phyloP scores from a whole-genome alignment of 2,797 vertebrate species.

The Psittacula derbiana region DNA sequence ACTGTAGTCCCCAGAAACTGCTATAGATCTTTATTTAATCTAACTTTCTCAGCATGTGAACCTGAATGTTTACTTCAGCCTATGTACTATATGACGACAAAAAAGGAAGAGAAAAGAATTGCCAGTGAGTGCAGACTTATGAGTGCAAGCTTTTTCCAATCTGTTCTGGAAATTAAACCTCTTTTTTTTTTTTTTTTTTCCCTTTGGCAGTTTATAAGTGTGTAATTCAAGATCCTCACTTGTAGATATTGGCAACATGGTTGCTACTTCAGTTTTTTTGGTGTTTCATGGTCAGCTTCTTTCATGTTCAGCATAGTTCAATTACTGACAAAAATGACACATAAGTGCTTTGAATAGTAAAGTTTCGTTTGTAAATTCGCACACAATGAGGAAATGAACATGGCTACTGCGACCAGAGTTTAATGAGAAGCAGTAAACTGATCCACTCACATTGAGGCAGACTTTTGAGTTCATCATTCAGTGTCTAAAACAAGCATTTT shows the following conservation, averaged over 20 bases:
- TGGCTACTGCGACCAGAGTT: conserved; percentile 8
- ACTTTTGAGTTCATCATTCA: conserved; percentile 41
- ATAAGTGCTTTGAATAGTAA: conserved; percentile 31
- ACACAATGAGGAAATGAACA: conserved; percentile 15
- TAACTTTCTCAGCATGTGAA: not conserved
- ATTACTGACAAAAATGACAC: conserved; percentile 61
- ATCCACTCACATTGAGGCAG: conserved; percentile 29
- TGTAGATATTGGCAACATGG: conserved; percentile 40
- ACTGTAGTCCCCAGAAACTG: not conserved
- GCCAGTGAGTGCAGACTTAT: not conserved
- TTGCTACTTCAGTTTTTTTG: conserved; percentile 65
- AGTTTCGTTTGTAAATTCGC: conserved; percentile 38
- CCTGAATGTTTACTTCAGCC: not conserved
- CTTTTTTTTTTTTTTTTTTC: not conserved
- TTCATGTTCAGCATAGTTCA: conserved; percentile 72
- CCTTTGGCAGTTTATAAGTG: conserved; percentile 10
- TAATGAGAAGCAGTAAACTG: conserved; percentile 57
- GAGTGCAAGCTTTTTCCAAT: not conserved
- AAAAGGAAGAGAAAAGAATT: not conserved
- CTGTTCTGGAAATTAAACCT: conserved; percentile 34
- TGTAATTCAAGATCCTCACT: conserved; percentile 11
- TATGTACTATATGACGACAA: not conserved
- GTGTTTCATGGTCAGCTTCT: conserved; percentile 68
- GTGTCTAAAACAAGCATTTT: conserved; percentile 36
- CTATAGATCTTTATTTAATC: conserved; percentile 55